A percentile compares a stretch with the other conserved stretches of the same genome.
Evolutionary conservation across 2,888 invertebrate species (phyloP).

Genomic region (Omphaloscelis lunosa): DNA sequence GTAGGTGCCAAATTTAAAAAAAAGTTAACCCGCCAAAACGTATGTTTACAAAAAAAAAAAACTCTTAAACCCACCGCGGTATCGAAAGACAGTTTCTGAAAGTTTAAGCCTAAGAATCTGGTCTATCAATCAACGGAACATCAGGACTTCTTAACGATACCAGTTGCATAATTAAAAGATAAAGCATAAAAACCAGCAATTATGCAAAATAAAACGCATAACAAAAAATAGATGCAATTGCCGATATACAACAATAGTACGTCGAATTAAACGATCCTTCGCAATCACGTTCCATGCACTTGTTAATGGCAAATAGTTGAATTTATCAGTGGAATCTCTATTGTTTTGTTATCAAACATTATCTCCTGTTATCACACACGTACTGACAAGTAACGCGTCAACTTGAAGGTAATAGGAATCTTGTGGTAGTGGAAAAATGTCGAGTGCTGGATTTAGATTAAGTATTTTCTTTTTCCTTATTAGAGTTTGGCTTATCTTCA

Average conservation of each 20-base stretch:
- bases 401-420: conserved; percentile 58
- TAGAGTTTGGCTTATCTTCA: conserved; percentile 5
- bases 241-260: conserved; percentile 22
- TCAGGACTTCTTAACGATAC: not conserved
- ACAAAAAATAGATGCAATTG: conserved; percentile 32
- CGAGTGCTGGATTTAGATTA: conserved; percentile 30
- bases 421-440: conserved; percentile 37
- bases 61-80: no score
- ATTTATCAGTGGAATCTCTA: conserved; percentile 66
- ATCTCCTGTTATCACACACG: conserved; percentile 68
- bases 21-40: no score
- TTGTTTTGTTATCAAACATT: conserved; percentile 69
- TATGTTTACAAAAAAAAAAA: no score
- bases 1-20: no score
- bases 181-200: conserved; percentile 17
- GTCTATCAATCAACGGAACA: not conserved
- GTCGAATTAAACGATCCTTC: conserved; percentile 19
- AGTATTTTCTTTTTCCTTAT: conserved; percentile 4
- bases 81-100: not conserved
- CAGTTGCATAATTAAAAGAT: not conserved
- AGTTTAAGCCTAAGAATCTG: not conserved
- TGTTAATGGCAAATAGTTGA: conserved; percentile 61
- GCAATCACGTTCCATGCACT: conserved; percentile 50
- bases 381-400: conserved; percentile 62
- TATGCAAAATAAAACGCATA: conserved; percentile 32